Base-by-base conservation (phyloP, 2,888 invertebrate genomes). In the Apamea anceps region DNA sequence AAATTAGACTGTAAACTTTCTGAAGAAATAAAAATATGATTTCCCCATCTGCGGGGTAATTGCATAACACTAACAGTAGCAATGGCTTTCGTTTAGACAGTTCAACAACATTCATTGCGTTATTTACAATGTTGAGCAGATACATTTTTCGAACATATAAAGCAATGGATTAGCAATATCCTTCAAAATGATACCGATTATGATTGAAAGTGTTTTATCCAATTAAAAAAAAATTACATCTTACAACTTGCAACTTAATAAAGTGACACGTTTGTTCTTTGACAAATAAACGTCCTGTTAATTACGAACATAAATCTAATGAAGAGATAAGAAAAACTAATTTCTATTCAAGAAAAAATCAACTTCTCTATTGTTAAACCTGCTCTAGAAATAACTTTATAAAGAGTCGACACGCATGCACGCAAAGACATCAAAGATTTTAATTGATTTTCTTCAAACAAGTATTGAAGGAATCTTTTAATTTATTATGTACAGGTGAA, bases 321-420 rank as follows among this genome's bases (percentile, higher is more conserved):
- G 15, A 60, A 54, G 48, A 60, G 71, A 80, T 85, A 87, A 82
- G 80, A 68, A 80, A 78, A 80, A 72, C 7, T 62, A 54, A 73
- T 82, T 72, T 77, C 32, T 75, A 48, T 71, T 62, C 54, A 54
- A 73, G 37, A 68, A 65, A 84, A 75, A 76, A 74, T n/a, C 8
- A 60, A 37, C 63, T 6, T 15, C 1, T 79, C 87, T 32, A 85
- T 86, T 86, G 85, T 86, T 79, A 42, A 12, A 60, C 25, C 18
- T 51, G 80, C n/a, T 63, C 45, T 45, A 54, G 71, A 75, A 72
- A 75, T 75, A 80, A 72, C 67, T 62, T 57, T 37, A 84, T 77
- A 80, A 80, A 65, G 37, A 72, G 10, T 45, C 28, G 68, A 71
- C 84, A 84, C 85, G 85, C 84, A 48, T 54, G 80, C 85, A 77